These are phyloP conservation scores for Lapara coniferarum DNA, from an alignment of 2,888 invertebrate species.

Conservation along the genomic window DNA sequence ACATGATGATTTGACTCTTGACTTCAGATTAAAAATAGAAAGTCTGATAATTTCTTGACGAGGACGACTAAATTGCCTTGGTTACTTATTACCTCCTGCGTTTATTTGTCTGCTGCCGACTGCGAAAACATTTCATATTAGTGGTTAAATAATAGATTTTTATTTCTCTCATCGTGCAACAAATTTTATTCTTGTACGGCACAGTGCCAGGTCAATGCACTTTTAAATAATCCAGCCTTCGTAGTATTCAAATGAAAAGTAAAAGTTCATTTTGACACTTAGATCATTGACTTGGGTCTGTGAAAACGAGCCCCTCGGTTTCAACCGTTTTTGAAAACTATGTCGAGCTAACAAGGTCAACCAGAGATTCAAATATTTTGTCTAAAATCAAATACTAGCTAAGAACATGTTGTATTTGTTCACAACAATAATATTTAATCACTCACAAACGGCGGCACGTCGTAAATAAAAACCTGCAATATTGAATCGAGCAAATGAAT, in stretches of 20 bases:
- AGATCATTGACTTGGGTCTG: not conserved
- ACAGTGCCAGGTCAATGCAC: conserved; percentile 7
- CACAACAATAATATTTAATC: conserved; percentile 16
- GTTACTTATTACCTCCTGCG: too few relatives aligned
- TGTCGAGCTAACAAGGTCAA: not conserved
- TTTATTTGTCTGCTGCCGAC: too few relatives aligned
- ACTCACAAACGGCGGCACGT: not conserved
- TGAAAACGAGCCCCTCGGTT: not conserved
- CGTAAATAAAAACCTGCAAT: conserved; percentile 27
- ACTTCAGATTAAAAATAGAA: too few relatives aligned
- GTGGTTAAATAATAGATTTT: not conserved
- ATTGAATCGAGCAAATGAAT: conserved; percentile 38
- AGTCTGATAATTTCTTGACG: too few relatives aligned
- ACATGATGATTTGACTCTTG: too few relatives aligned
- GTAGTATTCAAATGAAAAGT: conserved; percentile 11
- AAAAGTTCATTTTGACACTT: conserved; percentile 14
- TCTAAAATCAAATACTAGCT: not conserved
- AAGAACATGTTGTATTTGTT: not conserved
- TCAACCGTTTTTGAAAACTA: too few relatives aligned
- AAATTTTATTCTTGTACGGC: conserved; percentile 1
- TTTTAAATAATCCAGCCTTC: conserved; percentile 13
- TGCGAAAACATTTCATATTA: not conserved
- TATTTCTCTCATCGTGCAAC: not conserved
- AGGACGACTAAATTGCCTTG: too few relatives aligned
- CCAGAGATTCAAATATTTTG: not conserved